phyloP scores from a whole-genome alignment of 2,797 vertebrate species.

The Enoplosus armatus region DNA sequence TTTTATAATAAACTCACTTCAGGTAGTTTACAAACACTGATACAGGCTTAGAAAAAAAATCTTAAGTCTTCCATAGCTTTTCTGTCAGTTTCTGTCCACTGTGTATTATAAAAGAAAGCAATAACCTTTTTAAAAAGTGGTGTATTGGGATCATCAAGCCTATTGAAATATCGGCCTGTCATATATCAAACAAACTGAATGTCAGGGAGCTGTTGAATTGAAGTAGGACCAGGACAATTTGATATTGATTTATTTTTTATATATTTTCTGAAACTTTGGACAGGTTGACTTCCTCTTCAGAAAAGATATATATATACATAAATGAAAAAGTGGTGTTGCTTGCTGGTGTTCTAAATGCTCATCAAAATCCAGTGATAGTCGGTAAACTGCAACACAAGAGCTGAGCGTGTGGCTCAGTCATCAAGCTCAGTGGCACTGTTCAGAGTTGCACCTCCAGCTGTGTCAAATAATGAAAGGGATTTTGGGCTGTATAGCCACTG shows the following conservation, averaged over 20 bases:
- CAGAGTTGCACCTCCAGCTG: slow-evolving; percentile 80
- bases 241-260: slow-evolving; percentile 76
- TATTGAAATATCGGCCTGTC: slow-evolving; percentile 78
- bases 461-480: slow-evolving; percentile 84
- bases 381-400: slow-evolving; percentile 64
- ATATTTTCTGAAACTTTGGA: slow-evolving; percentile 77
- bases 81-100: slow-evolving; percentile 86
- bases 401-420: slow-evolving; percentile 64
- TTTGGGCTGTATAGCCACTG: slow-evolving; percentile 79
- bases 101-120: slow-evolving; percentile 86
- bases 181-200: slow-evolving; percentile 78
- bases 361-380: slow-evolving; percentile 65
- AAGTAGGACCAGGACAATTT: slow-evolving; percentile 79
- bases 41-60: slow-evolving; percentile 84
- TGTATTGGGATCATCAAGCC: slow-evolving; percentile 78
- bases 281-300: slow-evolving; percentile 72
- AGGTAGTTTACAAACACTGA: slow-evolving; percentile 92
- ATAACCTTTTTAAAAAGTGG: slow-evolving; percentile 86
- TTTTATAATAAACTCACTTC: slow-evolving; percentile 86
- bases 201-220: slow-evolving; percentile 83
- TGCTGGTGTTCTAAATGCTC: slow-evolving; percentile 58
- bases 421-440: slow-evolving; percentile 71
- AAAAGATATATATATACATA: slow-evolving; percentile 53
- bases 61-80: slow-evolving; percentile 89
- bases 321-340: slow-evolving; percentile 61